These are phyloP conservation scores for Pecten maximus DNA, from an alignment of 2,888 invertebrate genomes.

Conservation along the genomic window DNA sequence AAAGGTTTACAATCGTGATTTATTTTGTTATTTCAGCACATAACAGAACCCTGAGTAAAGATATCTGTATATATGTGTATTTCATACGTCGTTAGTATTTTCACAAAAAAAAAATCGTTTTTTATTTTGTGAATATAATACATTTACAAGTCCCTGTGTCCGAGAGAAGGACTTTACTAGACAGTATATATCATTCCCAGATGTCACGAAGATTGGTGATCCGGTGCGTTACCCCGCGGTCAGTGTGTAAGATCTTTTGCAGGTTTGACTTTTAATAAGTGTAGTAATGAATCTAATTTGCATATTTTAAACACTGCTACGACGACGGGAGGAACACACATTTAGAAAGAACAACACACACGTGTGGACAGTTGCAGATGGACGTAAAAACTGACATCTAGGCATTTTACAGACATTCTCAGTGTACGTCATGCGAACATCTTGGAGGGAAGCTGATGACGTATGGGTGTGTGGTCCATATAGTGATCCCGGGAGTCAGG, in stretches of 20 bases:
- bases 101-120: neutral
- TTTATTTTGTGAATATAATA: neutral
- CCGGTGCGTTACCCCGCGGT: neutral
- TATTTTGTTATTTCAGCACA: neutral
- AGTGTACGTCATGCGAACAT: neutral
- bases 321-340: neutral
- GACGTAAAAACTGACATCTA: neutral
- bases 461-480: conserved; percentile 15
- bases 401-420: neutral
- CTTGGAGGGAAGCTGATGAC: neutral
- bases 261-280: neutral
- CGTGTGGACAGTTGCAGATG: neutral
- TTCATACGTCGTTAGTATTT: neutral
- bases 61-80: neutral
- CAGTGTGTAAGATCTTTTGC: conserved; percentile 2
- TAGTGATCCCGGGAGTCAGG: neutral
- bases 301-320: neutral
- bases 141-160: neutral
- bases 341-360: neutral
- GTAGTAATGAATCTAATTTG: neutral
- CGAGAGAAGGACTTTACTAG: neutral
- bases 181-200: neutral
- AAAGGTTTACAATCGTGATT: neutral
- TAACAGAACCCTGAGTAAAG: neutral
- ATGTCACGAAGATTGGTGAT: conserved; percentile 13